Conservation (phyloP, 35 echinoderm and acorn worm species). For the Amphiura filiformis region DNA sequence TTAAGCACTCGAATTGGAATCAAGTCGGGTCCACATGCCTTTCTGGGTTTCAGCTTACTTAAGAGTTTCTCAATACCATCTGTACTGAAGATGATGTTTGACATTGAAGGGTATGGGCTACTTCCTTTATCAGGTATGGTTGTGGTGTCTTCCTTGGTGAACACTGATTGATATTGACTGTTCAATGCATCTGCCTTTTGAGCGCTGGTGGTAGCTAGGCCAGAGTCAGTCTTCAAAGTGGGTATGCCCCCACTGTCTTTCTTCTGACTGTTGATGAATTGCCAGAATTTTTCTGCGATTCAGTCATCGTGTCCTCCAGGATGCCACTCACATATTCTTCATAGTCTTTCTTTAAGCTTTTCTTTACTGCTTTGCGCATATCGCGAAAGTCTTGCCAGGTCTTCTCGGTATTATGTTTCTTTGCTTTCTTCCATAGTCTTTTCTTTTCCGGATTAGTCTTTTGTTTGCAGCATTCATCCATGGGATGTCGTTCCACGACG, state of each 20-base stretch:
- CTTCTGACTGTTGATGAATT: not conserved
- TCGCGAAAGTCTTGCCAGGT: conserved; percentile 13
- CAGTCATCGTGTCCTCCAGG: not conserved
- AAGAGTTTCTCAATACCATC: conserved; percentile 4
- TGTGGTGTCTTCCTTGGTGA: conserved; percentile 20
- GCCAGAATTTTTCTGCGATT: not conserved
- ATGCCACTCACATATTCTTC: not conserved
- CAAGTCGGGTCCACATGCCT: not conserved
- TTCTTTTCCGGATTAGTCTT: conserved; percentile 29
- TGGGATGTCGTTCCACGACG: conserved; percentile 14
- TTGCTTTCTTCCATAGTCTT: conserved; percentile 16
- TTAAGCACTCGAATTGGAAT: not conserved
- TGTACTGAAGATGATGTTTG: not conserved
- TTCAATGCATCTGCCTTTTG: not conserved
- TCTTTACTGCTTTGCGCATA: conserved; percentile 14
- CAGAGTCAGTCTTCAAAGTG: not conserved
- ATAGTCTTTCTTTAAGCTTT: not conserved
- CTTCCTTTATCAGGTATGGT: not conserved
- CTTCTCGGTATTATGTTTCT: conserved; percentile 9
- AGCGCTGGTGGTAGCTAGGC: not conserved
- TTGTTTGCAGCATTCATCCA: conserved; percentile 34
- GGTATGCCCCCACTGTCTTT: not conserved
- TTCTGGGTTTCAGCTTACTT: not conserved
- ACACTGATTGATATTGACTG: not conserved
- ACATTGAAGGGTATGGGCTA: not conserved